Conservation (phyloP, 2,797 vertebrate genomes). For the Kryptopterus vitreolus region DNA sequence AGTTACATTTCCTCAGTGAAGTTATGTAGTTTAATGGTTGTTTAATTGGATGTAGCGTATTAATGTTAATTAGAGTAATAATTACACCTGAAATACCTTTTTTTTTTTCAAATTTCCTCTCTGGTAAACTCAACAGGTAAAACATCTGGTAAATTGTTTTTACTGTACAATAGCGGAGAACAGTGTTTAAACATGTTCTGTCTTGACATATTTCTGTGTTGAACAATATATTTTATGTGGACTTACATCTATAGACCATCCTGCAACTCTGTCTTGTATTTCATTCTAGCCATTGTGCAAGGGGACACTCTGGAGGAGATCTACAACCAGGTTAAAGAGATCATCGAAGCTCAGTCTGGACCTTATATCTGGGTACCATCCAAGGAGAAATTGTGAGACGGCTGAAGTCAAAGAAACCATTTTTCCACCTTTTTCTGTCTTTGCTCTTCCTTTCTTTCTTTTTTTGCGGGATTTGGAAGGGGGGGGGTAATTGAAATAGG, state of each 20-base stretch:
- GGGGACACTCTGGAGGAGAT: conserved; percentile 93
- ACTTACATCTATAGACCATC: background rate
- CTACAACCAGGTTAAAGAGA: conserved; percentile 92
- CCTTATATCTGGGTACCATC: conserved; percentile 95
- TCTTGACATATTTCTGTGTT: background rate
- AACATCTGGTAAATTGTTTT: background rate
- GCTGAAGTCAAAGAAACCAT: conserved; percentile 30
- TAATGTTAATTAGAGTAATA: background rate
- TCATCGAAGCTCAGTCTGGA: conserved; percentile 95
- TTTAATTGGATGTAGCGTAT: background rate
- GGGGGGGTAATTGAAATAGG: conserved; percentile 56
- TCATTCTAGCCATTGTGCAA: conserved; percentile 85
- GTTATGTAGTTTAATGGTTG: background rate
- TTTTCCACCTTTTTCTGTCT: conserved; percentile 55
- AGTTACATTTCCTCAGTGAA: background rate
- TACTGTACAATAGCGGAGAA: background rate
- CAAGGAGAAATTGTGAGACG: conserved; percentile 92
- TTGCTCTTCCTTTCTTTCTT: too few species aligned
- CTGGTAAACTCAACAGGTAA: background rate
- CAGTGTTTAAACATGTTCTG: background rate
- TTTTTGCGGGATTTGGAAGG: conserved; percentile 64
- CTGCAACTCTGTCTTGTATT: conserved; percentile 1
- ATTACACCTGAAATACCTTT: background rate
- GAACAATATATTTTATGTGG: background rate
- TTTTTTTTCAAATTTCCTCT: background rate